These are phyloP conservation scores for Acropternis orthonyx DNA, from an alignment of 2,797 vertebrate genomes.

Conservation along the genomic window DNA sequence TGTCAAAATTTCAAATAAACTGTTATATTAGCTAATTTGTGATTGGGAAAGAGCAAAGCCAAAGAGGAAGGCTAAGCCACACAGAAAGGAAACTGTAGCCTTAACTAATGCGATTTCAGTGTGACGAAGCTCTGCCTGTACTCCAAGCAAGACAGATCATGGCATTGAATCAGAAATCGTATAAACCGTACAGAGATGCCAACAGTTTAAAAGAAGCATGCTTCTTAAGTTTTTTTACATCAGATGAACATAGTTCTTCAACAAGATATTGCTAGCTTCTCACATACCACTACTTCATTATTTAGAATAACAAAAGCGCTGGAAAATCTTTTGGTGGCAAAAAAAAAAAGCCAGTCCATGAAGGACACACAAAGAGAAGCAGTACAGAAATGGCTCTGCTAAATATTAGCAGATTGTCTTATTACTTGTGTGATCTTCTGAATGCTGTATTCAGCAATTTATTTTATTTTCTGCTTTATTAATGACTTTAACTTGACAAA, in stretches of 20 bases:
- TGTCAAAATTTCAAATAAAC: background rate
- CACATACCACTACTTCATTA: background rate
- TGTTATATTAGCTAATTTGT: background rate
- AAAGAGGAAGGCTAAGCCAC: background rate
- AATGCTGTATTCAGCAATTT: background rate
- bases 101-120: background rate
- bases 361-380: background rate
- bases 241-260: background rate
- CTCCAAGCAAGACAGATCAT: background rate
- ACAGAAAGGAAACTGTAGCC: background rate
- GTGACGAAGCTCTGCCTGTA: background rate
- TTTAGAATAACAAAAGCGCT: background rate
- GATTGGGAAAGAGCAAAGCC: background rate
- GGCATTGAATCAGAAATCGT: background rate
- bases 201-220: background rate
- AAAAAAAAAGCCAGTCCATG: background rate
- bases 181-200: background rate
- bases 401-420: background rate
- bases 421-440: background rate
- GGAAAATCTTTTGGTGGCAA: background rate
- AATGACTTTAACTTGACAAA: background rate
- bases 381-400: background rate
- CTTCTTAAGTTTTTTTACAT: background rate
- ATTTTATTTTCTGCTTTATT: background rate
- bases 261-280: background rate